phyloP scores from a whole-genome alignment of 2,113 vertebrate genomes.

The Ciconia maguari region DNA sequence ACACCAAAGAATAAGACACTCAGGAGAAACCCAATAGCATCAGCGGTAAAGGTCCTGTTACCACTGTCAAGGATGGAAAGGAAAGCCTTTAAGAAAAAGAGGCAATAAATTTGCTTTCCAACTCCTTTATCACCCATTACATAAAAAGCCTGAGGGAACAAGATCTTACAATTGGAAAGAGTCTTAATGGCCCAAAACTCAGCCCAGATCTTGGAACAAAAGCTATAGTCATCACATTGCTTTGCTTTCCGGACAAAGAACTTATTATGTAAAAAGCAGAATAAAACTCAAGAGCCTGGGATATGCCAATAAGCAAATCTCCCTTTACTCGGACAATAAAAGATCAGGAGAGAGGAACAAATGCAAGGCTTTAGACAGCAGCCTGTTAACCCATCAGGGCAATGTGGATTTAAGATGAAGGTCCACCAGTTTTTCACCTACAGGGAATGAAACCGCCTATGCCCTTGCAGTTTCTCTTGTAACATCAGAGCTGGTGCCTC shows the following conservation, averaged over 20 bases:
- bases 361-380: not conserved
- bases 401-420: not conserved
- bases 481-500: not conserved
- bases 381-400: not conserved
- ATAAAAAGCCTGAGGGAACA: slow-evolving; percentile 24
- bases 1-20: not conserved
- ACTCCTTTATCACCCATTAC: slow-evolving; percentile 44
- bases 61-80: slow-evolving; percentile 14
- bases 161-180: slow-evolving; percentile 57
- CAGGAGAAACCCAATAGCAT: slow-evolving; percentile 20
- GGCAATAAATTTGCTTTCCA: slow-evolving; percentile 37
- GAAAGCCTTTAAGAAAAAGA: slow-evolving; percentile 45
- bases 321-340: not conserved
- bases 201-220: slow-evolving; percentile 40
- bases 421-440: not conserved
- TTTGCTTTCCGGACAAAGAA: slow-evolving; percentile 44
- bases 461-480: not conserved
- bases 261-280: slow-evolving; percentile 23
- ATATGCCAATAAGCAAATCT: not conserved
- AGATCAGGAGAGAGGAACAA: not conserved
- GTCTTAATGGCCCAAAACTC: not conserved
- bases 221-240: slow-evolving; percentile 51
- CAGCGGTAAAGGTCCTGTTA: not conserved
- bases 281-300: not conserved
- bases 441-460: not conserved